Conservation (phyloP, 2,888 invertebrate species). For the Nymphalis urticae region DNA sequence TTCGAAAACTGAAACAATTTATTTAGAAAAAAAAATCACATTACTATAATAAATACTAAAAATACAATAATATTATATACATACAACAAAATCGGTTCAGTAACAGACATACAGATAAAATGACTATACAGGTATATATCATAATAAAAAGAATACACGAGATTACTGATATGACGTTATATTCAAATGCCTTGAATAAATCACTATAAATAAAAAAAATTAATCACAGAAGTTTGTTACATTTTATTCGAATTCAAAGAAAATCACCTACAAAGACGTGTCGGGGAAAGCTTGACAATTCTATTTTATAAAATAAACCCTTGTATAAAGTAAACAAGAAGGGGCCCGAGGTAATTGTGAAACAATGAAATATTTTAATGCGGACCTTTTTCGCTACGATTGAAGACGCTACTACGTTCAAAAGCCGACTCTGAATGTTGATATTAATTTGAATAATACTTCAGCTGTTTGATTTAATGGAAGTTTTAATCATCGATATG, state of each 20-base stretch:
- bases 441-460: slow-evolving; percentile 2
- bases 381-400: slow-evolving; percentile 26
- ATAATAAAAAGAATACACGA: too few species aligned
- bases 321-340: slow-evolving; percentile 29
- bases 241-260: not conserved
- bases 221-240: not conserved
- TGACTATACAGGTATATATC: too few species aligned
- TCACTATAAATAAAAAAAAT: not conserved
- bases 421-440: slow-evolving; percentile 4
- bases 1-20: too few species aligned
- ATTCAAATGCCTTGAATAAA: too few species aligned
- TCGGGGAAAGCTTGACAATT: slow-evolving; percentile 10
- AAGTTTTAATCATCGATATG: not conserved
- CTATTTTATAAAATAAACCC: slow-evolving; percentile 23
- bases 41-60: too few species aligned
- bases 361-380: slow-evolving; percentile 41
- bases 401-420: slow-evolving; percentile 37
- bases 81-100: too few species aligned
- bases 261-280: slow-evolving; percentile 5
- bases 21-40: too few species aligned
- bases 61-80: too few species aligned
- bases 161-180: too few species aligned
- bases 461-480: not conserved
- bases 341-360: slow-evolving; percentile 31
- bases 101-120: too few species aligned